Evolutionary conservation across 2,888 invertebrate genomes (phyloP), one percentile per base, ranked within the genome.

Genomic region (Vesta saturnalis): DNA sequence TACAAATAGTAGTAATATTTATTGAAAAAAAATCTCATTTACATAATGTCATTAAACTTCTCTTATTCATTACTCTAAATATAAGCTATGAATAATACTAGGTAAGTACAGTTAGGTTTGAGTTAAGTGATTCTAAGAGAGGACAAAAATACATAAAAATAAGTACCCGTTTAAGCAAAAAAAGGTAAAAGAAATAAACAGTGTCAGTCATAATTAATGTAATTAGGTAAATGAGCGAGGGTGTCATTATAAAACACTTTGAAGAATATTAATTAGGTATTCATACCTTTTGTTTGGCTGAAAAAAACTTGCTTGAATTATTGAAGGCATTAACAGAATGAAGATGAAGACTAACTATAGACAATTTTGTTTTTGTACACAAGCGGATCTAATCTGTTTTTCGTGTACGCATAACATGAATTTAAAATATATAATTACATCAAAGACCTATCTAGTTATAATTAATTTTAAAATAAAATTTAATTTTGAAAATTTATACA

Each of bases 381-480:
- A 52, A 52, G 52, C 52, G 52, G 52, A 52, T 52, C 52, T 52
- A 52, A 52, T 52, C 52, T 52, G 52, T 19, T 52, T 52, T 52
- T 52, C 52, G 52, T 52, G 19, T 16, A 52, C 52, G 19, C 18
- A 52, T 19, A 18, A 52, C 52, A 19, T 52, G 52, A 19, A 39
- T 16, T 52, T 12, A 52, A 52, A 52, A 52, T 52, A 21, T 52
- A 52, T 52, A 12, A 52, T 52, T 52, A 52, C 21, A 19, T 52
- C 52, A 52, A 18, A 18, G 6, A 39, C 8, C 12, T 52, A 18
- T 52, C 16, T 3, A 19, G 12, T 52, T 52, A 12, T 19, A 18
- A 52, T 52, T 52, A 52, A 52, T 21, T 39, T 39, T 39, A 12
- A n/a, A 39, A 23, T 23, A 5, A 23, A 23, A 23, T 23, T 23